Evolutionary conservation across 2,797 vertebrate genomes (phyloP), one percentile per base, ranked within the genome.

Genomic region (Monodelphis domestica): DNA sequence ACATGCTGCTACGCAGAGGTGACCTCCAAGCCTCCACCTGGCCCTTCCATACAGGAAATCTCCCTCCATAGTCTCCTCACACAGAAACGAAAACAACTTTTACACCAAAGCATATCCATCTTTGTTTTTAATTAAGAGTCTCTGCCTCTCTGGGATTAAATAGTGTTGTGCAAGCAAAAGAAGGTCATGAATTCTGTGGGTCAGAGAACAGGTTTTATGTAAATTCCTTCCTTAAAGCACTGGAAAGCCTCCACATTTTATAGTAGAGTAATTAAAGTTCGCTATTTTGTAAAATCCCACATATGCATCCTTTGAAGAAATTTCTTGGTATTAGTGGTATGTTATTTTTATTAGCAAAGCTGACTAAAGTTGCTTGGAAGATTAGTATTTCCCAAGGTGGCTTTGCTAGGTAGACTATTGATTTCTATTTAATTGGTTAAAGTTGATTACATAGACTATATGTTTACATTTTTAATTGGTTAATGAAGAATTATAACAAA

Each of bases 21-120:
- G 91, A 96, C 91, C 94, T 97, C 94, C 88, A 90, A 91, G 10
- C 59, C 94, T 97, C 94, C 93, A 97, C 92, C 95, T 97, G 91
- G 93, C 89, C 88, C 59, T 96, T 54, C 88, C 89, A 57, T 12
- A 29, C 24, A 94, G 52, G 87, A 96, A 91, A 95, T 97, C 94
- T 94, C 12, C 94, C 93, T 53, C 91, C 96, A 24, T 93, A 94
- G 53, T 93, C 89, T 96, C 91, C 54, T 95, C 91, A 93, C 89
- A 97, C 90, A 96, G 95, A 97, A 92, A 95, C 70, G 59, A 91
- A 96, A 98, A 94, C 50, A 95, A 52, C 21, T 91, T 90, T 96
- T 94, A 63, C 52, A 94, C 52, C n/a, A 96, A 91, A 33, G 12
- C 28, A 91, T 92, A 93, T 29, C 51, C 15, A 53, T 88, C 38